Conservation (phyloP, 30 jellyfish, hydroid and myxozoan species). For the Cassiopea xamachana region DNA sequence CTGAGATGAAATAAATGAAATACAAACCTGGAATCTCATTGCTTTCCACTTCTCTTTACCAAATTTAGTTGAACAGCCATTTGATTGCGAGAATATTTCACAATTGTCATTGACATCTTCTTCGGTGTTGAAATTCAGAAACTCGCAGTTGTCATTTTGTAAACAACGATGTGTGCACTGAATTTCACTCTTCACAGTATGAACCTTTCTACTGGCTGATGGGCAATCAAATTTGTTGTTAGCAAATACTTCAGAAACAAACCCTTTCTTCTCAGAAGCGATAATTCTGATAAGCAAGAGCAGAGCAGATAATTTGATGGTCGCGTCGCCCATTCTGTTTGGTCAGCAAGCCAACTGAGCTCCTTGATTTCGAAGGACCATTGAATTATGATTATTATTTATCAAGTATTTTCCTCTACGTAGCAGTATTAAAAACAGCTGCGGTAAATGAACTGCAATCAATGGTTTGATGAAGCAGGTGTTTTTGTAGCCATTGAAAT, state of each 20-base stretch:
- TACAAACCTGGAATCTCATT: too few relatives aligned
- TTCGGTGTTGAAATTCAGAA: background rate
- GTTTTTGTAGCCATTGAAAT: too few relatives aligned
- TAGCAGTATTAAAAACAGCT: too few relatives aligned
- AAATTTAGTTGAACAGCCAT: background rate
- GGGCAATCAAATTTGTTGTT: constrained; percentile 1
- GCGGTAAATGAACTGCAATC: too few relatives aligned
- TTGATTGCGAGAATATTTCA: background rate
- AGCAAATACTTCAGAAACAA: background rate
- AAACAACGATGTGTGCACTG: constrained; percentile 7
- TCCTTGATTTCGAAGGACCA: too few relatives aligned
- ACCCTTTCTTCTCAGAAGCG: background rate
- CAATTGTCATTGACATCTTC: background rate
- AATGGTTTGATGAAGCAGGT: too few relatives aligned
- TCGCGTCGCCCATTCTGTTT: background rate
- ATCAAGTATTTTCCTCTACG: too few relatives aligned
- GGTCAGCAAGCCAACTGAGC: background rate
- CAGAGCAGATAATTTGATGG: background rate
- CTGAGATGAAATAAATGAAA: too few relatives aligned
- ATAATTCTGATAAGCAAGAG: background rate
- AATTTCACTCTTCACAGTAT: constrained; percentile 1
- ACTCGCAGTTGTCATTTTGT: background rate
- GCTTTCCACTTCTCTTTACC: background rate
- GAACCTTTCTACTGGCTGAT: background rate
- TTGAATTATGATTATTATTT: too few relatives aligned